phyloP scores from a whole-genome alignment of 2,797 vertebrate genomes.

The Phrynocephalus forsythii region DNA sequence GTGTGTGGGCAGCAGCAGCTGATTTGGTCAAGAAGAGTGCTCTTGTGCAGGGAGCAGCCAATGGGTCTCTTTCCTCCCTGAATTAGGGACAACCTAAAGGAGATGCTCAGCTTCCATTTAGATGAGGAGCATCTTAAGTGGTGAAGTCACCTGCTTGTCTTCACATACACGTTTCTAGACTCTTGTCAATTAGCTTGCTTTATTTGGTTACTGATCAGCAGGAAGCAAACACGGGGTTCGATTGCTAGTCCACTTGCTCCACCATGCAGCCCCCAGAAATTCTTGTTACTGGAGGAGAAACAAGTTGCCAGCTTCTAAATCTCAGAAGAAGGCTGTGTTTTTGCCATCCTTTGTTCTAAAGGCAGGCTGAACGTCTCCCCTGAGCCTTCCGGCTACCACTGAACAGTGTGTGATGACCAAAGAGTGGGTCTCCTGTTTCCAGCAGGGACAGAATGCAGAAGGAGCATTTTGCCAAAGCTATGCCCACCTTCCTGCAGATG shows the following conservation, averaged over 20 bases:
- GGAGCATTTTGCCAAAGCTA: constrained; percentile 67
- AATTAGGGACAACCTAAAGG: neutral
- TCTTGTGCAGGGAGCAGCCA: neutral
- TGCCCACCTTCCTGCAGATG: constrained; percentile 78
- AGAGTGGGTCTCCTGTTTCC: constrained; percentile 34
- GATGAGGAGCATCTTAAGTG: neutral
- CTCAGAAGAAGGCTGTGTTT: too few species aligned
- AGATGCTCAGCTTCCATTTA: neutral
- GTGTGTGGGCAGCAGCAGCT: neutral
- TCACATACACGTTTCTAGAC: too few species aligned
- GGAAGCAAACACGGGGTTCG: too few species aligned
- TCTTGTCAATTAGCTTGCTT: too few species aligned
- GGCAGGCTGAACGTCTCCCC: neutral
- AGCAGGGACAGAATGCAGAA: constrained; percentile 74
- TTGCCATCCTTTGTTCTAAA: too few species aligned
- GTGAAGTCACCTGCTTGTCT: too few species aligned
- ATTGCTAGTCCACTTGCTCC: too few species aligned
- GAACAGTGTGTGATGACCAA: neutral
- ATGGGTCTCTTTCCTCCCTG: neutral
- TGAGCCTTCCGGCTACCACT: too few species aligned
- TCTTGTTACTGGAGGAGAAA: too few species aligned
- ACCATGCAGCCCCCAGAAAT: too few species aligned
- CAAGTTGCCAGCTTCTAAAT: too few species aligned
- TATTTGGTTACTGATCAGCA: too few species aligned
- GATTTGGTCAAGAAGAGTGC: neutral